Conservation (phyloP, 2,888 invertebrate species). For the Eristalis pertinax region DNA sequence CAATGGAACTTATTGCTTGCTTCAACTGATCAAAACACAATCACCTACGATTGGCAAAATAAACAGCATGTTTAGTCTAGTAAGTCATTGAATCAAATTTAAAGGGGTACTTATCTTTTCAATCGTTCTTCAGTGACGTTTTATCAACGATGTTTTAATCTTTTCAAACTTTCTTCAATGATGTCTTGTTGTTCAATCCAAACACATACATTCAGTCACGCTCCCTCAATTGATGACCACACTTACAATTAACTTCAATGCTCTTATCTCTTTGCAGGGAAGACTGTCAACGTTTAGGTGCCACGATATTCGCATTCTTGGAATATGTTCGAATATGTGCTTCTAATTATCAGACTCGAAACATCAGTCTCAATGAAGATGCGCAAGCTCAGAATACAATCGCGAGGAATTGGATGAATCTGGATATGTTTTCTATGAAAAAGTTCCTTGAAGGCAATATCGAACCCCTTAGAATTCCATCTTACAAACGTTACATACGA, state of each 20-base stretch:
- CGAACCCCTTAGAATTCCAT: constrained; percentile 87
- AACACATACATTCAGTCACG: background rate
- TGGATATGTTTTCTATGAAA: constrained; percentile 96
- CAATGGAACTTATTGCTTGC: background rate
- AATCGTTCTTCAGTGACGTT: no score
- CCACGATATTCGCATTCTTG: constrained; percentile 95
- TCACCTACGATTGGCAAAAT: background rate
- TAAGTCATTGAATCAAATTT: background rate
- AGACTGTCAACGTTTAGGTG: constrained; percentile 91
- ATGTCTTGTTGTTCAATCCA: background rate
- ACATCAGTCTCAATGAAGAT: constrained; percentile 72
- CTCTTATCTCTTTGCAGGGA: constrained; percentile 83
- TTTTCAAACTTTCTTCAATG: no score
- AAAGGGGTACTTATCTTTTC: background rate
- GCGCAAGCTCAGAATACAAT: constrained; percentile 73
- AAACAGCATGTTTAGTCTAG: background rate
- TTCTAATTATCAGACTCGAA: constrained; percentile 73
- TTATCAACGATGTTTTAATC: no score
- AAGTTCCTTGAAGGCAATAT: constrained; percentile 93
- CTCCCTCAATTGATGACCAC: background rate
- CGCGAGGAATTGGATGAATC: constrained; percentile 84
- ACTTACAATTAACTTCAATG: background rate
- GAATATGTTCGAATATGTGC: constrained; percentile 97
- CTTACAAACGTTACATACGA: constrained; percentile 92
- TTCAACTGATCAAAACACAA: background rate